Evolutionary conservation across 2,113 vertebrate genomes (phyloP).

Genomic region (Macroglossus sobrinus): DNA sequence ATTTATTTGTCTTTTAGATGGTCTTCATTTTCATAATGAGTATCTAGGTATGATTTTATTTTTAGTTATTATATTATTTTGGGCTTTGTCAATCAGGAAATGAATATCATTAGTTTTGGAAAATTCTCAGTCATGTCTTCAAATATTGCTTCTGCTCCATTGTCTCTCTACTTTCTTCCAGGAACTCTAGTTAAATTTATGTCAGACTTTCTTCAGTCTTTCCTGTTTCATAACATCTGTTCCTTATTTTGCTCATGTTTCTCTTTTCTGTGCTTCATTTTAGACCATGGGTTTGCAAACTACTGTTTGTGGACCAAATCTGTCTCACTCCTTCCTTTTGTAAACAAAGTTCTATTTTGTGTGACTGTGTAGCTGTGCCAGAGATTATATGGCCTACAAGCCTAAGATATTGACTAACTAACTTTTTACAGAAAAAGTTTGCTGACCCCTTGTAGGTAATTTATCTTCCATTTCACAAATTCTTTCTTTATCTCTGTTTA

Average conservation of each 20-base stretch:
- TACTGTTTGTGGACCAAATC: background rate
- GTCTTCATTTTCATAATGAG: background rate
- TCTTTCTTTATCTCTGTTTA: slow-evolving; percentile 16
- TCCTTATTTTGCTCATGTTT: background rate
- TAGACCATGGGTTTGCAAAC: background rate
- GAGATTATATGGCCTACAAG: background rate
- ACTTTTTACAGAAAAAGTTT: background rate
- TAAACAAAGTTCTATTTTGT: background rate
- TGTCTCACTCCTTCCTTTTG: background rate
- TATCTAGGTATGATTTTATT: background rate
- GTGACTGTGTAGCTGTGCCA: background rate
- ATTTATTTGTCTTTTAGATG: background rate
- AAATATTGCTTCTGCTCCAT: background rate
- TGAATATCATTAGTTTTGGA: background rate
- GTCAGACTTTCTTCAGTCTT: background rate
- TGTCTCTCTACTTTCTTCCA: background rate
- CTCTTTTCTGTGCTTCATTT: background rate
- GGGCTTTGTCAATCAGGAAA: background rate
- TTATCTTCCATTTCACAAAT: background rate
- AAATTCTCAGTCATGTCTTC: background rate
- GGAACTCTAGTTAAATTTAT: background rate
- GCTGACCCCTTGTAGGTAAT: background rate
- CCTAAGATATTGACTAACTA: background rate
- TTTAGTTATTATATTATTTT: background rate
- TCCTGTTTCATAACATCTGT: background rate